Evolutionary conservation across 2,797 vertebrate species (phyloP).

Genomic region (Enteromius treurensis): DNA sequence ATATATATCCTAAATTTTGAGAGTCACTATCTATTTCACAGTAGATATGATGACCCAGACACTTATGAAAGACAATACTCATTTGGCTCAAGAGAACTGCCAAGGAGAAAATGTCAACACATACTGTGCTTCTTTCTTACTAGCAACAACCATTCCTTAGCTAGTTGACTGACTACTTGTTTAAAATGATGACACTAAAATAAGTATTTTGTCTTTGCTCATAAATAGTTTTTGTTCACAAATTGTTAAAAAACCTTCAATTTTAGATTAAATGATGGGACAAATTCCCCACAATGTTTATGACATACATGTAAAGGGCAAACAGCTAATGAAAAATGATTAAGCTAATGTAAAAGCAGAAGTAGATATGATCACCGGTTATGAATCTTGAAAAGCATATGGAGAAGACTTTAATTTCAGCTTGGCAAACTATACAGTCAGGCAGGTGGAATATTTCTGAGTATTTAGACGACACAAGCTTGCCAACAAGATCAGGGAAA

Average conservation of each 20-base stretch:
- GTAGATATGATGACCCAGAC: background rate
- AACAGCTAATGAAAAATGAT: conserved; percentile 1
- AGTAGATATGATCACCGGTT: background rate
- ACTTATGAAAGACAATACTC: background rate
- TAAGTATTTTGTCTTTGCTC: background rate
- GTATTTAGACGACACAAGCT: background rate
- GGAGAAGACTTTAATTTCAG: background rate
- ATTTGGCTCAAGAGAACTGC: background rate
- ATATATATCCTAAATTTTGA: too few relatives aligned
- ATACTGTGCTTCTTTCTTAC: background rate
- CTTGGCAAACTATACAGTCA: conserved; percentile 25
- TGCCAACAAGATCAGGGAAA: background rate
- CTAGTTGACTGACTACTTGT: background rate
- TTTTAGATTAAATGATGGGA: background rate
- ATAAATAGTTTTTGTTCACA: background rate
- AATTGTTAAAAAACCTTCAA: background rate
- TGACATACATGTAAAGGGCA: background rate
- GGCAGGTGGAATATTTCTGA: background rate
- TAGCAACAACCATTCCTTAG: background rate
- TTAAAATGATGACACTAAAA: background rate
- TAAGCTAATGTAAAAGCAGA: background rate
- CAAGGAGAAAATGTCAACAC: background rate
- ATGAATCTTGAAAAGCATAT: conserved; percentile 1
- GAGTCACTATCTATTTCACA: too few relatives aligned
- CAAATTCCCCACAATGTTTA: too few relatives aligned